Evolutionary conservation across 2,888 invertebrate species (phyloP).

Genomic region (Aquatica leii): DNA sequence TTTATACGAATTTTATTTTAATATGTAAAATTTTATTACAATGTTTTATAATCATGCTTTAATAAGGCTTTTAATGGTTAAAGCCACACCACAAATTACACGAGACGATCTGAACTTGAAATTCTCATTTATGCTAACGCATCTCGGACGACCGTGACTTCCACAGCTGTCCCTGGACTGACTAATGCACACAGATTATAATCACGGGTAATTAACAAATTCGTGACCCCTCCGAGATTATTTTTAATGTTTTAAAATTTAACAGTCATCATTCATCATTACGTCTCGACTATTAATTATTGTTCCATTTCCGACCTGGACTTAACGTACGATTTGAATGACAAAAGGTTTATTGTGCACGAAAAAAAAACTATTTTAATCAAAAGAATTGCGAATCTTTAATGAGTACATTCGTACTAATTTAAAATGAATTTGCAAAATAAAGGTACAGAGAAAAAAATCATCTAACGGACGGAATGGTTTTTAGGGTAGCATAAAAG

Average conservation of each 20-base stretch:
- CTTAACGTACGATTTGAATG: constrained; percentile 49
- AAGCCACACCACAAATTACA: constrained; percentile 58
- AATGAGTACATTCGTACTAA: constrained; percentile 18
- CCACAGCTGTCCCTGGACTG: constrained; percentile 43
- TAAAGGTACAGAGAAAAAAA: constrained; percentile 16
- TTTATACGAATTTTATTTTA: constrained; percentile 64
- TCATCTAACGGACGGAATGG: constrained; percentile 25
- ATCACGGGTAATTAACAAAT: constrained; percentile 61
- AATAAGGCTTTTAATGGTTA: constrained; percentile 60
- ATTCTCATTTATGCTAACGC: constrained; percentile 36
- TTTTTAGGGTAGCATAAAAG: constrained; percentile 29
- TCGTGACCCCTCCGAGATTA: constrained; percentile 57
- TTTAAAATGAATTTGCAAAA: constrained; percentile 5
- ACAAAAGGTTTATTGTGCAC: constrained; percentile 61
- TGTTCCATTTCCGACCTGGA: constrained; percentile 52
- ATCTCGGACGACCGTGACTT: constrained; percentile 36
- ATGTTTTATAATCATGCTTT: constrained; percentile 63
- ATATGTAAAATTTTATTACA: constrained; percentile 63
- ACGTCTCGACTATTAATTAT: constrained; percentile 60
- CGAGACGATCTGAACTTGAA: constrained; percentile 41
- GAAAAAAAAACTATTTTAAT: too few species aligned
- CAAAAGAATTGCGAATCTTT: constrained; percentile 45
- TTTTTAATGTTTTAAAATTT: constrained; percentile 57
- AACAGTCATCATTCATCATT: constrained; percentile 61
- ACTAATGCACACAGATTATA: constrained; percentile 52